A percentile compares a stretch with the other conserved stretches of the same genome.
phyloP scores from a whole-genome alignment of 2,113 vertebrate species.

The Centrocercus urophasianus region DNA sequence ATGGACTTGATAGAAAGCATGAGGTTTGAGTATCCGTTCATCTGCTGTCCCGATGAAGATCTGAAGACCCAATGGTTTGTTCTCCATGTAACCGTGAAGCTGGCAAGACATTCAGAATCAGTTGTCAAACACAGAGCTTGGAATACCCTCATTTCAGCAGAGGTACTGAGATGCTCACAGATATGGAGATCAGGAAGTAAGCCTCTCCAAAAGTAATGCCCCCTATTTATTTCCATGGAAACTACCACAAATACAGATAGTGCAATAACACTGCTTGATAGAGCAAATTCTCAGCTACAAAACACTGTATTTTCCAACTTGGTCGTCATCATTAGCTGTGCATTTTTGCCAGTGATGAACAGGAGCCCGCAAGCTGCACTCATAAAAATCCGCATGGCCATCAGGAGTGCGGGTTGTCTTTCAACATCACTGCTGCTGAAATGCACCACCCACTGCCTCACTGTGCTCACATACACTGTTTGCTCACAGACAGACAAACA shows the following conservation, averaged over 20 bases:
- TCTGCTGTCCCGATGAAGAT: slow-evolving; percentile 99
- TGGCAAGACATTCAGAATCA: slow-evolving; percentile 57
- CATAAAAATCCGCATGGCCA: neutral
- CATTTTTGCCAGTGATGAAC: neutral
- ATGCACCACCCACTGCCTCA: neutral
- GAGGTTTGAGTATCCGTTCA: slow-evolving; percentile 95
- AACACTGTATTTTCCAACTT: no score
- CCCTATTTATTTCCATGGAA: neutral
- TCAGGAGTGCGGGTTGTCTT: neutral
- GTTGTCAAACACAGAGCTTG: neutral
- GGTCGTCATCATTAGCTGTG: neutral
- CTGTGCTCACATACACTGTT: neutral
- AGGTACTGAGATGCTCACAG: neutral
- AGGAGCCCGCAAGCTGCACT: neutral
- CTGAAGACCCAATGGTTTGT: slow-evolving; percentile 93
- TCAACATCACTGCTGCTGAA: neutral
- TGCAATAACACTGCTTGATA: neutral
- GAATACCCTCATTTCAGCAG: neutral
- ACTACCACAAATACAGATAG: neutral
- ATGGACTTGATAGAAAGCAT: slow-evolving; percentile 98
- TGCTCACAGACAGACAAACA: neutral
- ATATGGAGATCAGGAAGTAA: fast-evolving
- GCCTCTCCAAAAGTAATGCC: neutral
- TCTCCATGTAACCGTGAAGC: slow-evolving; percentile 96
- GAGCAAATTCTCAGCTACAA: neutral